phyloP scores from a whole-genome alignment of 1,140 invertebrate genomes.

The Rhyzopertha dominica region DNA sequence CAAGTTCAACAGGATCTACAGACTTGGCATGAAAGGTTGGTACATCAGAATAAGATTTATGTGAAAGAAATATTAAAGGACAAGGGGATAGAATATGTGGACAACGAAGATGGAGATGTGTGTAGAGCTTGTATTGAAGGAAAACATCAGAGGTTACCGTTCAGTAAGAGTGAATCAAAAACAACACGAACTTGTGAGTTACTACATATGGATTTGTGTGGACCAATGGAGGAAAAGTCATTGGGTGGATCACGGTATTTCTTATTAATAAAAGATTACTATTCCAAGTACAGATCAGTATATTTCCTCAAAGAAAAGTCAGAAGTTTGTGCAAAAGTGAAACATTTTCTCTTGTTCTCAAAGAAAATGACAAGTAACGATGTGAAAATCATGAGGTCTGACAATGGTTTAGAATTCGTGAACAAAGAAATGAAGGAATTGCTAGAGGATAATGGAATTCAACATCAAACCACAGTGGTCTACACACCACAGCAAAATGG shows the following conservation, averaged over 20 bases:
- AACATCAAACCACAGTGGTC: slow-evolving; percentile 26
- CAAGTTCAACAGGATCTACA: slow-evolving; percentile 18
- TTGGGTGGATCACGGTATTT: slow-evolving; percentile 35
- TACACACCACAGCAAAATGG: slow-evolving; percentile 45
- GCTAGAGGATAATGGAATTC: slow-evolving; percentile 22
- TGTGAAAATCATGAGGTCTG: slow-evolving; percentile 30
- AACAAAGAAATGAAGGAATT: slow-evolving; percentile 20
- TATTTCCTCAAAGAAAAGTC: slow-evolving; percentile 40
- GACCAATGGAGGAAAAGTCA: slow-evolving; percentile 31
- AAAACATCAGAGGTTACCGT: slow-evolving; percentile 27
- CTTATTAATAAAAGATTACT: slow-evolving; percentile 39
- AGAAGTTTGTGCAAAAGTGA: slow-evolving; percentile 31
- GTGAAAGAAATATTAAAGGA: too few species aligned
- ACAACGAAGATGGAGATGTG: too few species aligned
- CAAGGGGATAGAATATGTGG: too few species aligned
- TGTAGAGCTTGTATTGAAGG: slow-evolving; percentile 37
- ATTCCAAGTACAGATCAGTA: slow-evolving; percentile 27
- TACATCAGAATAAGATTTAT: too few species aligned
- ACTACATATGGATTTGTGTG: too few species aligned
- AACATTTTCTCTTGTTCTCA: slow-evolving; percentile 31
- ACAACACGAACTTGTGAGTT: slow-evolving; percentile 2
- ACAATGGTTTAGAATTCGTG: slow-evolving; percentile 38
- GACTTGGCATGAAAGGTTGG: slow-evolving; percentile 37
- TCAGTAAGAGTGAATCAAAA: slow-evolving; percentile 12
- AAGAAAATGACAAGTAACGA: too few species aligned